Conservation (phyloP, 2,888 invertebrate species). For the Panopea generosa region DNA sequence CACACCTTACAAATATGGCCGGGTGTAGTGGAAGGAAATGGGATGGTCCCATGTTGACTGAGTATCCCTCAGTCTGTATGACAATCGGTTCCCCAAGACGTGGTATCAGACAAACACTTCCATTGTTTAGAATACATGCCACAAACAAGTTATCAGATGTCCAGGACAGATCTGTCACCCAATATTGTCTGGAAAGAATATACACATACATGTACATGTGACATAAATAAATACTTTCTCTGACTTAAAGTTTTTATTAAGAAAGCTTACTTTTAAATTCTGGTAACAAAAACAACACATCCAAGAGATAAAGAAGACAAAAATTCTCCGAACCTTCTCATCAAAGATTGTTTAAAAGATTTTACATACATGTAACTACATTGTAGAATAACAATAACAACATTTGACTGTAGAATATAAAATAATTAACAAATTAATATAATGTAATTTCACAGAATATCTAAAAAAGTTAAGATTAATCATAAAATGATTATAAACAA, state of each 20-base stretch:
- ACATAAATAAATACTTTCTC: background rate
- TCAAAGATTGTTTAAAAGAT: too few relatives aligned
- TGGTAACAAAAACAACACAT: too few relatives aligned
- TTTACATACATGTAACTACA: too few relatives aligned
- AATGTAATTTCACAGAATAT: too few relatives aligned
- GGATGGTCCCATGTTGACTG: conserved; percentile 81
- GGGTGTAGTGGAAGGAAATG: conserved; percentile 83
- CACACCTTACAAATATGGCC: conserved; percentile 75
- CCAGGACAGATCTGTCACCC: conserved; percentile 82
- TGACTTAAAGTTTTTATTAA: too few relatives aligned
- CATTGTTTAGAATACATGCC: conserved; percentile 79
- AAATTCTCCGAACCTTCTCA: too few relatives aligned
- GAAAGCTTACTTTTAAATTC: too few relatives aligned
- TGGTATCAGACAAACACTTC: conserved; percentile 80
- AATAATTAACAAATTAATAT: too few relatives aligned
- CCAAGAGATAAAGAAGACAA: background rate
- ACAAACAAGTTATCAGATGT: conserved; percentile 81
- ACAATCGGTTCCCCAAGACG: conserved; percentile 82
- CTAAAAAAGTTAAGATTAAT: too few relatives aligned
- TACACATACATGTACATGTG: background rate
- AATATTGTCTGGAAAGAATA: conserved; percentile 74
- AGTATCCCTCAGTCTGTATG: conserved; percentile 78
- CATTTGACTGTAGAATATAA: too few relatives aligned
- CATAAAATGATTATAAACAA: too few relatives aligned
- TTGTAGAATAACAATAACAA: too few relatives aligned